Evolutionary conservation across 1,140 invertebrate genomes (phyloP).

Genomic region (Bombus consobrinus): DNA sequence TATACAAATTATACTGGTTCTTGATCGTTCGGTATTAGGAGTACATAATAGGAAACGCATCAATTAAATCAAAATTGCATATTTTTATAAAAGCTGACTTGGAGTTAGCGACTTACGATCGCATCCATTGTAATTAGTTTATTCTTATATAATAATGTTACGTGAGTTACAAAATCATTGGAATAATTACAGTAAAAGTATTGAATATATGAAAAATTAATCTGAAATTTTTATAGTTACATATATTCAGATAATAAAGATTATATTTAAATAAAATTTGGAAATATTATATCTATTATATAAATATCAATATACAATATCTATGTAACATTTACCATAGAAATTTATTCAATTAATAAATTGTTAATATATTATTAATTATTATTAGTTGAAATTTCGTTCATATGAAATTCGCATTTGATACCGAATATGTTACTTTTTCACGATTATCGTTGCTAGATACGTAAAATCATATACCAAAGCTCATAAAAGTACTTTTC

Average conservation of each 20-base stretch:
- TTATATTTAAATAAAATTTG: not conserved
- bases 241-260: not conserved
- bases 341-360: not conserved
- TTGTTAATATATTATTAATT: not conserved
- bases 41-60: slow-evolving; percentile 5
- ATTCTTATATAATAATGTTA: not conserved
- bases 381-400: not conserved
- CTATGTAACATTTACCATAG: not conserved
- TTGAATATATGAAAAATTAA: not conserved
- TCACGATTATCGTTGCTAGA: not conserved
- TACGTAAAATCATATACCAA: not conserved
- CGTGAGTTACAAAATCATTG: not conserved
- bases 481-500: too few species aligned
- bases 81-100: slow-evolving; percentile 30
- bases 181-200: not conserved
- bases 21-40: slow-evolving; percentile 29
- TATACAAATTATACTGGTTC: slow-evolving; percentile 1
- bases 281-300: not conserved
- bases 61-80: slow-evolving; percentile 14
- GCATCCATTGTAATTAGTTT: slow-evolving; percentile 21
- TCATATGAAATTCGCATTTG: not conserved
- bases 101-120: not conserved
- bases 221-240: not conserved
- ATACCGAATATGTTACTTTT: not conserved
- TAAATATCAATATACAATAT: too few species aligned